These are phyloP conservation scores for Podarcis cretensis DNA, from an alignment of 2,113 vertebrate species.

Conservation along the genomic window DNA sequence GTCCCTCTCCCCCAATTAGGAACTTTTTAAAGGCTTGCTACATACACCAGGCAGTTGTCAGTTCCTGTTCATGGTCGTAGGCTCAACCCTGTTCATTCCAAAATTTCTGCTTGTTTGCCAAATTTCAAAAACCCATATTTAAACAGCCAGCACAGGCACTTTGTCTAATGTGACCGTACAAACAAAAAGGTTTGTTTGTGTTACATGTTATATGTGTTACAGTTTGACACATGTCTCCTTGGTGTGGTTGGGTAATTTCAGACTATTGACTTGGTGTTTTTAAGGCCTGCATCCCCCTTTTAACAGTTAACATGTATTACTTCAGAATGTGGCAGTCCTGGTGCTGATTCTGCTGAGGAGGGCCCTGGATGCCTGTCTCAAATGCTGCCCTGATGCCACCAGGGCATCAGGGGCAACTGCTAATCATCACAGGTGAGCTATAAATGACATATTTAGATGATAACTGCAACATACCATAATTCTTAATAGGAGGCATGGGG, in stretches of 20 bases:
- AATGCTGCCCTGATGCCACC: too few relatives aligned
- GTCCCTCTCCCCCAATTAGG: too few relatives aligned
- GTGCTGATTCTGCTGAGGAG: background rate
- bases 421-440: background rate
- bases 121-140: background rate
- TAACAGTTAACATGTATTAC: too few relatives aligned
- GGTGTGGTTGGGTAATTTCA: too few relatives aligned
- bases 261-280: too few relatives aligned
- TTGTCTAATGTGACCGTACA: background rate
- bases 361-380: too few relatives aligned
- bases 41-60: background rate
- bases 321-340: too few relatives aligned
- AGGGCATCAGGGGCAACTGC: background rate
- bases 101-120: background rate
- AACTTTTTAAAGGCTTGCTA: background rate
- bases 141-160: background rate
- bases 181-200: background rate
- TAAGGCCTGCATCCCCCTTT: too few relatives aligned
- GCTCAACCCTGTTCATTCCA: background rate
- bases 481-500: background rate
- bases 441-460: background rate
- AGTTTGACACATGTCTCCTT: background rate
- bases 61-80: background rate
- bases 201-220: background rate
- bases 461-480: background rate